These are phyloP conservation scores for Melinopterus prodromus DNA, from an alignment of 2,888 invertebrate genomes.

Conservation along the genomic window DNA sequence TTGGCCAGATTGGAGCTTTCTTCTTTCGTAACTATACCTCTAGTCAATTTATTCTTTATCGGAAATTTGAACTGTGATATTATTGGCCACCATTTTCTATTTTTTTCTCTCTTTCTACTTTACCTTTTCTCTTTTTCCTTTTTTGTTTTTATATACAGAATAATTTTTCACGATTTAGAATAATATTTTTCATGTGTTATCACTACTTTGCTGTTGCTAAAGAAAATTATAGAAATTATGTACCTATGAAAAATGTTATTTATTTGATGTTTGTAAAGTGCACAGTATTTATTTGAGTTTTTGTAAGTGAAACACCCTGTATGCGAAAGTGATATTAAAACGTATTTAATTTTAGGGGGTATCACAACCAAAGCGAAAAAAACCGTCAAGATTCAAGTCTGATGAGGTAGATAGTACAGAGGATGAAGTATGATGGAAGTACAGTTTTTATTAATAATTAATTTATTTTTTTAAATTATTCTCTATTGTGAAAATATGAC, in stretches of 20 bases:
- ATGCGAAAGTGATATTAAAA: slow-evolving; percentile 33
- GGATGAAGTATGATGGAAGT: slow-evolving; percentile 34
- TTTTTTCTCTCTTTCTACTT: not conserved
- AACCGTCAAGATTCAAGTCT: slow-evolving; percentile 36
- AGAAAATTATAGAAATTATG: slow-evolving; percentile 15
- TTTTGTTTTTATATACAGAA: slow-evolving; percentile 12
- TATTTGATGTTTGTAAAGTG: not conserved
- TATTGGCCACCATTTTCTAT: slow-evolving; percentile 14
- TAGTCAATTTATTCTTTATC: slow-evolving; percentile 18
- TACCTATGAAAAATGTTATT: not conserved
- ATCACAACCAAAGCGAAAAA: slow-evolving; percentile 38
- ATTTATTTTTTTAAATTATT: slow-evolving; percentile 23
- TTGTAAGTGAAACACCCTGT: slow-evolving; percentile 36
- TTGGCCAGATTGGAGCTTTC: slow-evolving; percentile 17
- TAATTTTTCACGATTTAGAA: slow-evolving; percentile 12
- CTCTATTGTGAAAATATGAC: slow-evolving; percentile 4
- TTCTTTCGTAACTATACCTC: slow-evolving; percentile 6
- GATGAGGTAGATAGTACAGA: slow-evolving; percentile 37
- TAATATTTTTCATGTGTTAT: slow-evolving; percentile 14
- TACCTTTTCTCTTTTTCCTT: slow-evolving; percentile 10
- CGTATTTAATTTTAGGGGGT: slow-evolving; percentile 39
- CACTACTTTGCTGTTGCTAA: not conserved
- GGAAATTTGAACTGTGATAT: slow-evolving; percentile 22
- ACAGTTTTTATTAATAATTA: slow-evolving; percentile 21
- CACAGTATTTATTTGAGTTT: slow-evolving; percentile 14